These are phyloP conservation scores for Vireo altiloquus DNA, from an alignment of 2,113 vertebrate species.

Conservation along the genomic window DNA sequence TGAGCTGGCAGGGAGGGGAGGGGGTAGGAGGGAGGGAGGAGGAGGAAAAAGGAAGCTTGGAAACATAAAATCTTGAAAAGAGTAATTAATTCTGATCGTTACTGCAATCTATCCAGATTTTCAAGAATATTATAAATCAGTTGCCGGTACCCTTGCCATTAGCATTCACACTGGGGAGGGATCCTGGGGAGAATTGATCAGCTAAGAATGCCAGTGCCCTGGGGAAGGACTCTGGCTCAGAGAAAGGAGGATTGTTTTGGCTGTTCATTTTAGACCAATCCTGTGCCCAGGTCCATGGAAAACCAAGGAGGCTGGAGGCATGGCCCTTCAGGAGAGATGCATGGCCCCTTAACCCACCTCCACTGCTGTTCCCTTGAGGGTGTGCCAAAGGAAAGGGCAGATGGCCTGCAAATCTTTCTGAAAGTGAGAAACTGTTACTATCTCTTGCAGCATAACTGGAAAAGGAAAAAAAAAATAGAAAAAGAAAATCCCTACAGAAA, in stretches of 20 bases:
- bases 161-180: background rate
- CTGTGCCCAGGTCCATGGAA: background rate
- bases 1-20: background rate
- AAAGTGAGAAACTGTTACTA: background rate
- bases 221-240: background rate
- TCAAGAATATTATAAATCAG: conserved; percentile 56
- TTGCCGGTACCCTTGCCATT: conserved; percentile 13
- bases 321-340: rapidly evolving
- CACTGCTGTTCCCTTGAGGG: background rate
- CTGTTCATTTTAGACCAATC: background rate
- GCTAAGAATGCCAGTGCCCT: background rate
- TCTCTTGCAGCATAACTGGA: background rate
- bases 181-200: conserved; percentile 18
- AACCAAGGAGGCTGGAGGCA: background rate
- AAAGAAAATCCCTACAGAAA: background rate
- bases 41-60: conserved; percentile 32
- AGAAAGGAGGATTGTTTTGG: background rate
- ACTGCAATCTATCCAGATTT: conserved; percentile 46
- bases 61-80: conserved; percentile 60
- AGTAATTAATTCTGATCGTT: conserved; percentile 65
- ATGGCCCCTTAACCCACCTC: background rate
- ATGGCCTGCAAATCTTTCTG: background rate
- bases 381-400: background rate
- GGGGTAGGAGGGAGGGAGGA: background rate
- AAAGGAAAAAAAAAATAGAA: background rate